These are phyloP conservation scores for Oryzias curvinotus DNA, from an alignment of 2,113 vertebrate genomes.

Conservation along the genomic window DNA sequence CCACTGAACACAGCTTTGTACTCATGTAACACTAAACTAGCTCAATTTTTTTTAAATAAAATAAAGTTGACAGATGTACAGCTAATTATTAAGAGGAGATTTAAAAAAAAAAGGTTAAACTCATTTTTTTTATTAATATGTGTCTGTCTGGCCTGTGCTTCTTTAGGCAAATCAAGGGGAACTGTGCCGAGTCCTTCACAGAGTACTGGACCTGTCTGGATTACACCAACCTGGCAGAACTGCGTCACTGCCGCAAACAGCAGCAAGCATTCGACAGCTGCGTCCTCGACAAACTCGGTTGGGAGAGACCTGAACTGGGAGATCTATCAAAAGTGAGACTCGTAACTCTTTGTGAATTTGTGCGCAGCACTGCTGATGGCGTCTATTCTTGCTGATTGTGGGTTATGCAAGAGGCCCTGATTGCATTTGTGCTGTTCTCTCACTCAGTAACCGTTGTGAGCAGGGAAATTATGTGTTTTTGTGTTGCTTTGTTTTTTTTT, in stretches of 20 bases:
- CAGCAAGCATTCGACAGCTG: slow-evolving; percentile 91
- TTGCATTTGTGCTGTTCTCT: slow-evolving; percentile 31
- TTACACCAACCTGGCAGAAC: slow-evolving; percentile 75
- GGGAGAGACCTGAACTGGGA: slow-evolving; percentile 91
- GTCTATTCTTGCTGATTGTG: slow-evolving; percentile 44
- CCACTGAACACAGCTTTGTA: too few relatives aligned
- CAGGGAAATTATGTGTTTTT: slow-evolving; percentile 24
- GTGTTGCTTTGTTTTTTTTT: neutral
- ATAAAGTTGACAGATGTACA: slow-evolving; percentile 30
- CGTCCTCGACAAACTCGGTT: slow-evolving; percentile 93
- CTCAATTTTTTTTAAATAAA: neutral
- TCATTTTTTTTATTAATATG: neutral
- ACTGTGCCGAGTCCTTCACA: slow-evolving; percentile 93
- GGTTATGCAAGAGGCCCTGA: slow-evolving; percentile 38
- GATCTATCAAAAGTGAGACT: slow-evolving; percentile 91
- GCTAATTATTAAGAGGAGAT: slow-evolving; percentile 45
- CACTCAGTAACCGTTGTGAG: too few relatives aligned
- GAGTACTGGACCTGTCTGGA: slow-evolving; percentile 97
- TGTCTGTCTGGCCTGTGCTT: slow-evolving; percentile 8
- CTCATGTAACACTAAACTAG: too few relatives aligned
- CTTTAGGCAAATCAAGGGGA: slow-evolving; percentile 86
- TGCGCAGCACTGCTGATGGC: slow-evolving; percentile 25
- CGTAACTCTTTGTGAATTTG: slow-evolving; percentile 17
- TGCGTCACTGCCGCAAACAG: slow-evolving; percentile 86
- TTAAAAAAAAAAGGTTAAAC: slow-evolving; percentile 50